Percentiles rank a stretch among this genome's conserved stretches.
These are phyloP conservation scores for Pogonophryne albipinna DNA, from an alignment of 2,797 vertebrate genomes.

Conservation along the genomic window DNA sequence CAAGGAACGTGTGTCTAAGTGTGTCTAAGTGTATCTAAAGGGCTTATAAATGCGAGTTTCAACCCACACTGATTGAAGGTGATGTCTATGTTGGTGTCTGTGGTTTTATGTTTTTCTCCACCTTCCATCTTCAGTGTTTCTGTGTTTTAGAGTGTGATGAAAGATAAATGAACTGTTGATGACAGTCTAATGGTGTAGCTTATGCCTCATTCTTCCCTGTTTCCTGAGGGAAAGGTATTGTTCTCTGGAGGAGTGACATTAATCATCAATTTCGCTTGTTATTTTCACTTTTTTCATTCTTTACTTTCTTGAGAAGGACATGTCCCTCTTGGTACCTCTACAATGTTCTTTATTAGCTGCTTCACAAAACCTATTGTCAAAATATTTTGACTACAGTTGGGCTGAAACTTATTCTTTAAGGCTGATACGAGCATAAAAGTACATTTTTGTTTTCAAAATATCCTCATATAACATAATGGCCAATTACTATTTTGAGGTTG, in stretches of 20 bases:
- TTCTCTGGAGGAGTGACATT: constrained; percentile 35
- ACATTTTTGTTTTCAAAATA: not conserved
- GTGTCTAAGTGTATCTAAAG: constrained; percentile 33
- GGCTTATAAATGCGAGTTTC: constrained; percentile 20
- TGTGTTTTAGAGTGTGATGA: constrained; percentile 58
- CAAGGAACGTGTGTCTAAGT: constrained; percentile 20
- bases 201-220: constrained; percentile 40
- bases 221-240: constrained; percentile 42
- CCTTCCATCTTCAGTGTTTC: constrained; percentile 60
- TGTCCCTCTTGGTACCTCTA: not conserved
- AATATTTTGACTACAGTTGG: not conserved
- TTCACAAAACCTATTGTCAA: not conserved
- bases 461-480: not conserved
- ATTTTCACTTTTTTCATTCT: constrained; percentile 25
- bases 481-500: not conserved
- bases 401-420: not conserved
- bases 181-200: constrained; percentile 44
- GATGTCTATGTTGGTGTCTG: constrained; percentile 48
- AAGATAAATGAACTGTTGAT: constrained; percentile 58
- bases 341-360: not conserved
- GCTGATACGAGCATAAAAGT: not conserved
- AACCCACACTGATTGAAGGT: constrained; percentile 49
- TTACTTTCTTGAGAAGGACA: not conserved
- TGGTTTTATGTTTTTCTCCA: constrained; percentile 59
- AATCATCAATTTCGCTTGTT: constrained; percentile 24